Conservation (phyloP, 2,113 vertebrate genomes). For the Martes martes region DNA sequence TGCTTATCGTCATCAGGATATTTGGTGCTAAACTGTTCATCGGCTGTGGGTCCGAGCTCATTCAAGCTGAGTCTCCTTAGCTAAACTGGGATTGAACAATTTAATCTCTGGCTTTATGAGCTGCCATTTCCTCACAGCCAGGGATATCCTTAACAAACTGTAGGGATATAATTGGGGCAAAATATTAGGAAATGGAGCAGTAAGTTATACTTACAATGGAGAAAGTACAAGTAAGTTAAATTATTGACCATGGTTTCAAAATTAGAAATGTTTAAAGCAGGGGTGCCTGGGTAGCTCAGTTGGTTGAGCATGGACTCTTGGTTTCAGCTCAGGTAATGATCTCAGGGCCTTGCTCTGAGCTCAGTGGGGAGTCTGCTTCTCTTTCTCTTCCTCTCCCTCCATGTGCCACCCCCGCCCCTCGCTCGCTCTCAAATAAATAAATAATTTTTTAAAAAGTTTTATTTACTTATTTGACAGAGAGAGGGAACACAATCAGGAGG, state of each 20-base stretch:
- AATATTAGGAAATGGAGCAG: background rate
- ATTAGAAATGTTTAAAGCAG: background rate
- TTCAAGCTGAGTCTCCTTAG: background rate
- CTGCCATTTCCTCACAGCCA: background rate
- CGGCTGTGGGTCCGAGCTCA: background rate
- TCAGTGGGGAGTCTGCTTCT: too few relatives aligned
- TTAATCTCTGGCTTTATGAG: background rate
- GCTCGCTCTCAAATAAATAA: too few relatives aligned
- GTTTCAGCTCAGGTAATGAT: too few relatives aligned
- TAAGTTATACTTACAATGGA: background rate
- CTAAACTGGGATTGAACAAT: background rate
- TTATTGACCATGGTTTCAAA: slow-evolving; percentile 13
- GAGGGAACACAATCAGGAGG: too few relatives aligned
- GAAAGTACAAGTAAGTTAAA: background rate
- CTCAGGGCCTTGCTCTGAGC: too few relatives aligned
- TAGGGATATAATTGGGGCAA: background rate
- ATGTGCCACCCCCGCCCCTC: too few relatives aligned
- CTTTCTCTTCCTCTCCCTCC: too few relatives aligned
- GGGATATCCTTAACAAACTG: background rate
- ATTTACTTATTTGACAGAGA: too few relatives aligned
- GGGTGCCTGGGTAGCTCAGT: too few relatives aligned
- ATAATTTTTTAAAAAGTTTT: too few relatives aligned
- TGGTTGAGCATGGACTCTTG: too few relatives aligned
- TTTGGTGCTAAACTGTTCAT: background rate
- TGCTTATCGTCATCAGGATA: background rate